Percentiles rank a stretch among this genome's conserved stretches.
These are phyloP conservation scores for Pilophorus perplexus DNA, from an alignment of 2,888 invertebrate species.

Conservation along the genomic window DNA sequence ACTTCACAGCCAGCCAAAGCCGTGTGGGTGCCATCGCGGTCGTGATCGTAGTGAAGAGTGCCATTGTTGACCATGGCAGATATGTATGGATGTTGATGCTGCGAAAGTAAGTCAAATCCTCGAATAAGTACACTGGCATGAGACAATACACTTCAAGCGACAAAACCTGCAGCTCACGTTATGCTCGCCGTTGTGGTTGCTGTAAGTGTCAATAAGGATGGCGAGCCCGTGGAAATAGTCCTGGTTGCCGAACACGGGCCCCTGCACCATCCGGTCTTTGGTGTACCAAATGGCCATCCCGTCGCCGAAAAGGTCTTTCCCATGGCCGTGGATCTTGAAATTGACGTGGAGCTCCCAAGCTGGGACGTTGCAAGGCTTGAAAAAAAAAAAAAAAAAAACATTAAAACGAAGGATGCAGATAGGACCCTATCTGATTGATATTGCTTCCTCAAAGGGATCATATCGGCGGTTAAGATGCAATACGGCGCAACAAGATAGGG, in stretches of 20 bases:
- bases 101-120: not conserved
- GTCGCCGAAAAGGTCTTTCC: conserved; percentile 93
- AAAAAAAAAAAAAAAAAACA: not conserved
- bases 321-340: conserved; percentile 93
- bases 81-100: conserved; percentile 94
- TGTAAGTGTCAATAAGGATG: conserved; percentile 94
- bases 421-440: too few relatives aligned
- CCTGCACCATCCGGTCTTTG: conserved; percentile 72
- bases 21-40: conserved; percentile 96
- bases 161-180: conserved; percentile 87
- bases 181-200: conserved; percentile 98
- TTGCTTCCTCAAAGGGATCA: too few relatives aligned
- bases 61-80: conserved; percentile 99
- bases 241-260: conserved; percentile 92
- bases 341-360: conserved; percentile 98
- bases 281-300: conserved; percentile 96
- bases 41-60: conserved; percentile 92
- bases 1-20: conserved; percentile 96
- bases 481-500: too few relatives aligned
- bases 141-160: too few relatives aligned
- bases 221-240: conserved; percentile 88
- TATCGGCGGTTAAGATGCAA: too few relatives aligned
- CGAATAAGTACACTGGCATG: too few relatives aligned
- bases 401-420: too few relatives aligned
- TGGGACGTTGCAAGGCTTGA: conserved; percentile 76